Percentiles rank a stretch among this genome's conserved stretches.
These are phyloP conservation scores for Casuarius casuarius DNA, from an alignment of 2,113 vertebrate genomes.

Conservation along the genomic window DNA sequence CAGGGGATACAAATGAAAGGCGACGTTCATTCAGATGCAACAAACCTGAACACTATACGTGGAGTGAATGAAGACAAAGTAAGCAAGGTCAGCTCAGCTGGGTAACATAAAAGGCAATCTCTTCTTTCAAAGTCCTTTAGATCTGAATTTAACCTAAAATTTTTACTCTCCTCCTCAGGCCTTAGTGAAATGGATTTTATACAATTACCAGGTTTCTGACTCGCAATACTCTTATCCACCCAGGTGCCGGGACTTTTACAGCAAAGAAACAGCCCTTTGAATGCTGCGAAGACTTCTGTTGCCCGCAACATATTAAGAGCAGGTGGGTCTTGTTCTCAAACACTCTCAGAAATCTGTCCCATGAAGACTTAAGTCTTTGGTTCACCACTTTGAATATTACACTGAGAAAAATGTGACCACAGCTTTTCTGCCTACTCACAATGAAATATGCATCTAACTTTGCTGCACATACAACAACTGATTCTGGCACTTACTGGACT, in stretches of 20 bases:
- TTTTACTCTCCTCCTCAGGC: not conserved
- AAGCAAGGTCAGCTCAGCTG: not conserved
- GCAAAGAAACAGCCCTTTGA: not conserved
- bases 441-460: not conserved
- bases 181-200: not conserved
- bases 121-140: not conserved
- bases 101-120: not conserved
- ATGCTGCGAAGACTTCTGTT: not conserved
- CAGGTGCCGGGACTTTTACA: not conserved
- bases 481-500: not conserved
- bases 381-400: not conserved
- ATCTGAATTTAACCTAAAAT: constrained; percentile 13
- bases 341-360: not conserved
- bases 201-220: not conserved
- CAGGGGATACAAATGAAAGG: not conserved
- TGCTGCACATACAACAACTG: not conserved
- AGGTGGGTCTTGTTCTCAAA: not conserved
- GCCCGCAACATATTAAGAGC: not conserved
- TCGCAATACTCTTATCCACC: not conserved
- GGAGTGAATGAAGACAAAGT: not conserved
- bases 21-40: not conserved
- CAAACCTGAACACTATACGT: not conserved
- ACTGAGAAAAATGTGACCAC: not conserved
- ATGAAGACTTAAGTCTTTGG: not conserved
- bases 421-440: not conserved